Base-by-base conservation (phyloP, 2,797 vertebrate species). In the Acanthis flammea region DNA sequence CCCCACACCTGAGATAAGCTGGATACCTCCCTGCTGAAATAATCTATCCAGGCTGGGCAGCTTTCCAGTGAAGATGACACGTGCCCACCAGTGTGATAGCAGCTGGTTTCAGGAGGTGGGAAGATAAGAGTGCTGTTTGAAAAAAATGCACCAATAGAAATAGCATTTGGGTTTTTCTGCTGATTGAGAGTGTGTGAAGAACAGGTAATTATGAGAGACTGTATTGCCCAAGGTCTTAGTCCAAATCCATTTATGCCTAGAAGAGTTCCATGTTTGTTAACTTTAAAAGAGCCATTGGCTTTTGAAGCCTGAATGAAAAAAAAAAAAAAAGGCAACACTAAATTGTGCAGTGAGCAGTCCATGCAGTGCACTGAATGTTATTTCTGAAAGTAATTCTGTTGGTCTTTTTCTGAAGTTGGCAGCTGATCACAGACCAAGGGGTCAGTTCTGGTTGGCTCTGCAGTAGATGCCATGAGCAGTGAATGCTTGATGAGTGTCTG, bases 341-440 rank as follows among this genome's bases (percentile, higher is more conserved):
- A 70, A 77, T 37, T 13, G 33, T 86, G 60, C 24, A 50, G 54
- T 65, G 70, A 84, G 22, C 6, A 2, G 57, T 57, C 21, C 35
- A 5, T 45, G 33, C 31, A 62, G 31, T 65, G 45, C 35, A 17
- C 42, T 47, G 19, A 50, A 31, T 44, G 14, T 77, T 89, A 24
- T 74, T 92, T 93, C 84, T 94, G 72, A 33, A 65, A 48, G 39
- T 74, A 58, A n/a, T 77, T 92, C 45, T 67, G 27, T 61, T 80
- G 62, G 35, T 76, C 30, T 71, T 93, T 65, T 80, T 71, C 55
- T 57, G 68, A 80, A 77, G 30, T 28, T 16, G 10, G 27, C 55
- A 0, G 0, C 67, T 79, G 72, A 31, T 91, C n/a, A 21, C 51
- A 45, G 62, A 39, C 19, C 0, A 2, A 87, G 63, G 51, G 73